Base-by-base conservation (phyloP, 2,888 invertebrate genomes). In the Megaustenia siamemsis region DNA sequence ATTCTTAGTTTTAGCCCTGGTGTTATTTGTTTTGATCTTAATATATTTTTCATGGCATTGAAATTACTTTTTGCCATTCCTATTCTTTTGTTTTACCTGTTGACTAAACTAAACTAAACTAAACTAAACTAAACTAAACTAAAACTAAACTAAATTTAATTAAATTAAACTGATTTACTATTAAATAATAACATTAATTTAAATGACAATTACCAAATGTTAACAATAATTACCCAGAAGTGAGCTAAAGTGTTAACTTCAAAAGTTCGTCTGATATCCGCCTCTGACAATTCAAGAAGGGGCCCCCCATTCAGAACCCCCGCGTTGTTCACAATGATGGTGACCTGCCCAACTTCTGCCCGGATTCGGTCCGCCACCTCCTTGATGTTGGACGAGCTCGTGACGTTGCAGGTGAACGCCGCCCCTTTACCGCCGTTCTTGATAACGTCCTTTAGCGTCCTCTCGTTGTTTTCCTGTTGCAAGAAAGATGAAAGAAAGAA, bases 221-320 rank as follows among this genome's bases (percentile, higher is more conserved):
- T n/a, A n/a, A n/a, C 8, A 12, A 21, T 53, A 76, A 82, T 66
- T 87, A 92, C 92, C 92, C 92, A 92, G 71, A 92, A 90, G 83
- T 91, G 90, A 21, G 91, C 89, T n/a, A 92, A 77, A 1, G 88
- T 89, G 84, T 92, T 92, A 35, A 92, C 90, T 77, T 91, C 90
- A 87, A 91, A 90, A 10, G 90, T 90, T 56, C 89, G 86, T 28
- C 88, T 87, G 15, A 92, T 91, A 60, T 90, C 89, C 24, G 86
- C 86, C 80, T 91, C 90, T 35, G 88, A 83, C 81, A 91, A 49
- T 40, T 89, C 86, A 21, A 91, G 87, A 8, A 92, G 73, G 0
- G 89, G 86, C 0, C 89, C 91, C 24, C 91, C 91, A 75, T 91
- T 86, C 35, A 91, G 81, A 35, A 91, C 88, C 1, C 92, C 92